Evolutionary conservation across 2,888 invertebrate genomes (phyloP), one percentile per base, ranked within the genome.

Genomic region (Thymelicus sylvestris): DNA sequence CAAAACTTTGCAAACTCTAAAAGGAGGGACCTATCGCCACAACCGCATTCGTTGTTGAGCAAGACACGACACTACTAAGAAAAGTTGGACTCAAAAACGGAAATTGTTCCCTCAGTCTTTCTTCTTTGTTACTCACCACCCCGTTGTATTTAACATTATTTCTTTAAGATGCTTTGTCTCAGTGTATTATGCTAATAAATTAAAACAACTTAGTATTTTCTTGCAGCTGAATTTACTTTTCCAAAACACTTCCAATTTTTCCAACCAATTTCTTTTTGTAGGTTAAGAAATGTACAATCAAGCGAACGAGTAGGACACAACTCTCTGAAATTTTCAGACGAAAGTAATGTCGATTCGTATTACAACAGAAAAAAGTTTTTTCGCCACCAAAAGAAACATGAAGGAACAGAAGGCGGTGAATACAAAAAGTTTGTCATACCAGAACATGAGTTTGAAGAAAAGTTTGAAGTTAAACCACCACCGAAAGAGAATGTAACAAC

Each of bases 381-480:
- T 89, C 93, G 92, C 74, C 92, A 92, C 76, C 89, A 92, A 77
- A 92, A 88, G 55, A 73, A 77, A 50, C 71, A 71, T 15, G 66
- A 66, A 50, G 59, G 13, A 12, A 57, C 44, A n/a, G 81, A 84
- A 67, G 81, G 77, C 57, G 80, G 72, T 6, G 82, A 80, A 59
- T 81, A 83, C 13, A 84, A 79, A 69, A 87, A 83, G 71, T 83
- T 87, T 75, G 92, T 93, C 74, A 84, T 94, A 72, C 95, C 95
- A 0, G 94, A 94, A 74, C 95, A 95, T 73, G 95, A 95, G 72
- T 95, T 95, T 70, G 95, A 95, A 83, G 94, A 94, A 52, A 94
- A 86, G 77, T 95, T 95, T 75, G 95, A 95, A 81, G 81, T 92
- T 4, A 94, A 92, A 81, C 86, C 94, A 5, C 95, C 94, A 8